Base-by-base conservation (phyloP, 2,888 invertebrate genomes). In the Steinernema hermaphroditum region DNA sequence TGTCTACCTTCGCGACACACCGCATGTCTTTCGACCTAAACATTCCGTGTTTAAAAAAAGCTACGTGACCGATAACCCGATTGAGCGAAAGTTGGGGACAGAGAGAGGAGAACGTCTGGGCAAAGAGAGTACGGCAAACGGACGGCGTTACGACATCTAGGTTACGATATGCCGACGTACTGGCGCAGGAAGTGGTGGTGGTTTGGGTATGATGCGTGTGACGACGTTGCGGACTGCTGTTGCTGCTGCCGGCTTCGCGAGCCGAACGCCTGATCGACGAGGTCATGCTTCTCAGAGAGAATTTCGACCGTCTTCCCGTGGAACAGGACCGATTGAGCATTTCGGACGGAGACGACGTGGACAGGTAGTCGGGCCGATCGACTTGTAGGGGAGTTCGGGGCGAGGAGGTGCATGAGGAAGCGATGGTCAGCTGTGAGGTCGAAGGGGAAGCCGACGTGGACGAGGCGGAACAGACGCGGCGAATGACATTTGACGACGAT, bases 401-500 rank as follows among this genome's bases (percentile, higher is more conserved):
- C 68, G 71, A 57, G 44, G 70, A 34, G 54, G 57, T 4, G 71
- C 68, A n/a, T 44, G 71, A 27, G 62, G 71, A 22, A 71, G 71
- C 49, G 71, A 68, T 22, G 43, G 69, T 41, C 68, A 69, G 43
- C 27, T 34, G 43, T 54, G 37, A 27, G 46, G 44, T 54, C 27
- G 34, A 41, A 14, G 72, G 57, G 37, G 57, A 71, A n/a, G 72
- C 46, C 16, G 72, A 57, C 24, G 74, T 16, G 44, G 73, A 41
- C 12, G 54, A 24, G 2, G 77, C 70, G 34, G 50, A 68, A 27
- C 73, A 72, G n/a, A 72, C 70, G 44, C 74, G 72, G 46, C 74
- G 75, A 24, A 74, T 71, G 49, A 80, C 80, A 69, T 81, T 79
- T 29, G 75, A 74, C 16, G 78, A 78, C 14, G 80, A 76, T 68